Evolutionary conservation across 2,797 vertebrate genomes (phyloP), one percentile per base, ranked within the genome.

Genomic region (Liasis olivaceus): DNA sequence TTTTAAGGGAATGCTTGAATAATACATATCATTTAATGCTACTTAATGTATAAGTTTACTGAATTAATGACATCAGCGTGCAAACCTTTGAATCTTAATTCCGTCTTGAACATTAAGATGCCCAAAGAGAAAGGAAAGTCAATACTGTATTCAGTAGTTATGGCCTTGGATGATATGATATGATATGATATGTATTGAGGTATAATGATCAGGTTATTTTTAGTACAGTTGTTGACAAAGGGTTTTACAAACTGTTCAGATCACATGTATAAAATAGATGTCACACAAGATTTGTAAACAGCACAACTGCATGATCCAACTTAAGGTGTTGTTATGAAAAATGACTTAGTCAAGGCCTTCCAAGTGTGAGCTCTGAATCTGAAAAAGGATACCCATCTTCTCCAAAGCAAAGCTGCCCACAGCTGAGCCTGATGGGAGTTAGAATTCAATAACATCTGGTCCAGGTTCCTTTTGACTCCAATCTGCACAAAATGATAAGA

Each of bases 11-110:
- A 91, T 0, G 60, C 8, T 88, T 1, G 88, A 93, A 89, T 63
- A 81, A 92, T 87, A 22, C 93, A 87, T 60, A 36, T 22, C 24
- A 90, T 72, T 47, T n/a, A 51, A 91, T 91, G 92, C 91, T 93
- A 28, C 86, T 92, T 81, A 92, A 54, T 0, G 5, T 36, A 58
- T 58, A 66, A 4, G 42, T 72, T 91, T n/a, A 42, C 0, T 20
- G 17, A 88, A 64, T 0, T 0, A 92, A 36, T 69, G 54, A 24
- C 72, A 47, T 47, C 66, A 93, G 56, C 22, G 28, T 0, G 54
- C 14, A 11, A 51, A 17, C 85, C 4, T 51, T 1, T 72, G 14
- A 36, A 36, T 31, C 85, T 94, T 90, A 24, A 26, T 90, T 86
- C 11, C 47, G 84, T 2, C 0, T 54, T 54, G 42, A 81, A 20